A percentile compares a stretch with the other conserved stretches of the same genome.
Evolutionary conservation across 1,140 invertebrate genomes (phyloP).

Genomic region (Cylas formicarius): DNA sequence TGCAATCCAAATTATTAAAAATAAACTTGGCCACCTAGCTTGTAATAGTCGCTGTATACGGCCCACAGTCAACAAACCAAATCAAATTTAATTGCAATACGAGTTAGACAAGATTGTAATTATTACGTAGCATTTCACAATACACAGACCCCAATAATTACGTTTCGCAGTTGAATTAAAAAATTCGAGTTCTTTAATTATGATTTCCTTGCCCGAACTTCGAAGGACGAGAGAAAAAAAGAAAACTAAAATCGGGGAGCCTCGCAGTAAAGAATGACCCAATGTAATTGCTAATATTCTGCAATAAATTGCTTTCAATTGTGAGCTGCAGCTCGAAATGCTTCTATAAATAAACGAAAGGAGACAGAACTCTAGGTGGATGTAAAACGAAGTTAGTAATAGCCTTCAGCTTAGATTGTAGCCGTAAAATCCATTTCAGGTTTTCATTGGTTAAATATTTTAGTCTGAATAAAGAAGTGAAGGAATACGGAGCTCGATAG

Average conservation of each 20-base stretch:
- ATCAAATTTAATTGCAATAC: neutral
- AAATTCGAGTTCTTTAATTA: slow-evolving; percentile 19
- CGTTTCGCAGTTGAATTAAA: slow-evolving; percentile 14
- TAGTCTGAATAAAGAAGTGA: slow-evolving; percentile 31
- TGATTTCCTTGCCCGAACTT: slow-evolving; percentile 18
- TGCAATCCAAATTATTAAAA: too few relatives aligned
- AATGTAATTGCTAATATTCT: slow-evolving; percentile 27
- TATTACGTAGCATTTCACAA: neutral
- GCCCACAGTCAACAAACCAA: too few relatives aligned
- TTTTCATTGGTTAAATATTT: slow-evolving; percentile 35
- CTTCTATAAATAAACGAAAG: slow-evolving; percentile 30
- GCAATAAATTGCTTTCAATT: slow-evolving; percentile 28
- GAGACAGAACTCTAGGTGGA: slow-evolving; percentile 25
- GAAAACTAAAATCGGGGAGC: slow-evolving; percentile 21
- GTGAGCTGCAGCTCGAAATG: slow-evolving; percentile 26
- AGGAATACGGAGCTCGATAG: slow-evolving; percentile 25
- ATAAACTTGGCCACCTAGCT: too few relatives aligned
- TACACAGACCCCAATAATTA: slow-evolving; percentile 16
- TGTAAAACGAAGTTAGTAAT: slow-evolving; percentile 33
- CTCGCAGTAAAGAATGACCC: slow-evolving; percentile 20
- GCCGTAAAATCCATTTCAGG: slow-evolving; percentile 35
- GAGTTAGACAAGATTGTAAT: neutral
- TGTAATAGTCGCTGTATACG: too few relatives aligned
- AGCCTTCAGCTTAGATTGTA: slow-evolving; percentile 35
- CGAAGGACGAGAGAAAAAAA: slow-evolving; percentile 21